Base-by-base conservation (phyloP, 2,888 invertebrate species). In the Polia nebulosa region DNA sequence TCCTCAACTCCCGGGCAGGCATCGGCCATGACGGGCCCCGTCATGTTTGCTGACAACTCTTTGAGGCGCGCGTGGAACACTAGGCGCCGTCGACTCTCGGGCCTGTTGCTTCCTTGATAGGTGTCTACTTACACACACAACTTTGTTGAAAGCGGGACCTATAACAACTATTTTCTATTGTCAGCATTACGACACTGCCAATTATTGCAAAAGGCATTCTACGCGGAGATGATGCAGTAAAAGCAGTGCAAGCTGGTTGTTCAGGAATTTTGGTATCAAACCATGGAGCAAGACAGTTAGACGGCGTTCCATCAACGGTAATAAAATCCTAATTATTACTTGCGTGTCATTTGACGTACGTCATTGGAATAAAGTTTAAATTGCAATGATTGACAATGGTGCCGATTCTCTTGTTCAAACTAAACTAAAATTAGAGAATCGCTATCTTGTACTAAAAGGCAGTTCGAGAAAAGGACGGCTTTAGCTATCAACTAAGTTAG, bases 261-360 rank as follows among this genome's bases (percentile, higher is more conserved):
- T 94, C 96, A 4, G 99, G 97, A 0, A 97, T 99, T 64, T 95
- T 98, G 72, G 99, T 99, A 5, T 99, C 99, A 0, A 99, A 99
- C 92, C 99, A 99, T 90, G 99, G 99, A 2, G 99, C 97, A 0
- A 96, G 99, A 72, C 99, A 99, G 93, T 93, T 99, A 41, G 99
- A 99, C 88, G 96, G 97, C n/a, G 97, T 97, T 13, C 97, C 98
- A 17, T 97, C 99, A 15, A 96, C 98, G 65, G 98, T 98, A 95
- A 90, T 56, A 36, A 53, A n/a, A 44, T 22, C 15, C 52, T 22
- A 44, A 4, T 32, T 44, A 39, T 9, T 29, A 17, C n/a, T 39
- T 25, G 41, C 15, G 2, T 13, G 27, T 20, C 9, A 22, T 47
- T 17, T 5, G 8, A n/a, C 13, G 27, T 62, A 53, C 13, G 9